Conservation (phyloP, 2,113 vertebrate species). For the Natator depressus region DNA sequence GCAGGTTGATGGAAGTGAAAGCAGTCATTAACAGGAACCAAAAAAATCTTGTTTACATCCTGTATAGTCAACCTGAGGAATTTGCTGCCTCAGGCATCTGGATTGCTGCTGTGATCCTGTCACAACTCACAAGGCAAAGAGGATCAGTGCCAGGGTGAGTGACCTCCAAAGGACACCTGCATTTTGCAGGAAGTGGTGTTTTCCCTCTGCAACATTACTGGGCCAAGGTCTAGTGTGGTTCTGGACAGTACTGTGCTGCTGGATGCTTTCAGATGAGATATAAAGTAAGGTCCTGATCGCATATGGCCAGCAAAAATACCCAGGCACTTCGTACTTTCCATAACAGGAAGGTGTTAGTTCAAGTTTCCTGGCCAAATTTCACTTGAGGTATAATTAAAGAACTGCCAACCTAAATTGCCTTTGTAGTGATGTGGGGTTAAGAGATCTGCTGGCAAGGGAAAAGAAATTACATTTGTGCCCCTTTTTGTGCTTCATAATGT, state of each 20-base stretch:
- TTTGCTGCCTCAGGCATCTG: background rate
- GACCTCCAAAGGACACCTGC: background rate
- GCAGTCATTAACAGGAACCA: background rate
- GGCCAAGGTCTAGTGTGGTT: background rate
- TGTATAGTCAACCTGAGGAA: background rate
- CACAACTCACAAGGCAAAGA: background rate
- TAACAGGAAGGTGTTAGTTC: background rate
- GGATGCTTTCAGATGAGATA: background rate
- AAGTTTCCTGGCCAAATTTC: background rate
- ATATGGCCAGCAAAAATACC: background rate
- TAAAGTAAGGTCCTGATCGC: constrained; percentile 8
- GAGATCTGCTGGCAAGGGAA: background rate
- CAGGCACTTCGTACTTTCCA: background rate
- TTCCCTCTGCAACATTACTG: background rate
- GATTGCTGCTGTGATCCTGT: background rate
- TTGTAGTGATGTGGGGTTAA: background rate
- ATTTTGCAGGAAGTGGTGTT: background rate
- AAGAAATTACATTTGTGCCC: background rate
- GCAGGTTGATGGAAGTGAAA: background rate
- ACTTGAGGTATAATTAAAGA: background rate
- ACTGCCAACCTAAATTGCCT: background rate
- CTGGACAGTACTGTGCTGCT: background rate
- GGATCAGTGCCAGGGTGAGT: background rate
- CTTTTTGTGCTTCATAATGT: background rate
- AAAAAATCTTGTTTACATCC: background rate